A percentile compares a stretch with the other conserved stretches of the same genome.
These are phyloP conservation scores for Lepeophtheirus salmonis DNA, from an alignment of 1,140 invertebrate species.

Conservation along the genomic window DNA sequence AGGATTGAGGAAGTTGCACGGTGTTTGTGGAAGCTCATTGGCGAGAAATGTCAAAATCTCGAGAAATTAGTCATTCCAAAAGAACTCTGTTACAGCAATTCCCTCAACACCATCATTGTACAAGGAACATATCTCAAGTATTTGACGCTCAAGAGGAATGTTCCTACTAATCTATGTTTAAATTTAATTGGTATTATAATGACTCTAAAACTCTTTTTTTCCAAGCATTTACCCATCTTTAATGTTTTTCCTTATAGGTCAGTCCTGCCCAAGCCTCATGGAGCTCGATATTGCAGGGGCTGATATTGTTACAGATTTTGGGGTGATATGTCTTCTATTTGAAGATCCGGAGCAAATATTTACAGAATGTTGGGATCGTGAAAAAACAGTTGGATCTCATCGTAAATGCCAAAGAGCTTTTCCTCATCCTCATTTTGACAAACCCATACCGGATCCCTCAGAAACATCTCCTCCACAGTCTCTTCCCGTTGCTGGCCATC, in stretches of 20 bases:
- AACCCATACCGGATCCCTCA: constrained; percentile 9
- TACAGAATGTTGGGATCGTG: constrained; percentile 14
- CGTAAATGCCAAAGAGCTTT: background rate
- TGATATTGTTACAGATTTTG: constrained; percentile 17
- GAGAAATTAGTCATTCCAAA: constrained; percentile 12
- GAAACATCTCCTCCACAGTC: background rate
- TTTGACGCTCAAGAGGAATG: constrained; percentile 18
- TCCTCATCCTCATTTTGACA: constrained; percentile 15
- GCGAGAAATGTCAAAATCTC: background rate
- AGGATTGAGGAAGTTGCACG: background rate
- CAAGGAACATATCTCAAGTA: constrained; percentile 5
- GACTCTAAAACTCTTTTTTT: too few relatives aligned
- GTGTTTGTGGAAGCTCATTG: constrained; percentile 6
- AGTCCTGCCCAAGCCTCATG: background rate
- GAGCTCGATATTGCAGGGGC: constrained; percentile 14
- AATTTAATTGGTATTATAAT: background rate
- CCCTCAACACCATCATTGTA: background rate
- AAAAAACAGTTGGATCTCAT: constrained; percentile 7
- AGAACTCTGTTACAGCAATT: constrained; percentile 10
- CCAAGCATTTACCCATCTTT: too few relatives aligned
- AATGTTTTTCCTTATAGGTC: background rate
- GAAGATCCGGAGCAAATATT: constrained; percentile 18
- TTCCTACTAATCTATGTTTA: constrained; percentile 18
- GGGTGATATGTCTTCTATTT: constrained; percentile 12
- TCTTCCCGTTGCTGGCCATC: background rate